A percentile compares a stretch with the other conserved stretches of the same genome.
phyloP scores from a whole-genome alignment of 2,888 invertebrate genomes.

The Ectropis crepuscularia region DNA sequence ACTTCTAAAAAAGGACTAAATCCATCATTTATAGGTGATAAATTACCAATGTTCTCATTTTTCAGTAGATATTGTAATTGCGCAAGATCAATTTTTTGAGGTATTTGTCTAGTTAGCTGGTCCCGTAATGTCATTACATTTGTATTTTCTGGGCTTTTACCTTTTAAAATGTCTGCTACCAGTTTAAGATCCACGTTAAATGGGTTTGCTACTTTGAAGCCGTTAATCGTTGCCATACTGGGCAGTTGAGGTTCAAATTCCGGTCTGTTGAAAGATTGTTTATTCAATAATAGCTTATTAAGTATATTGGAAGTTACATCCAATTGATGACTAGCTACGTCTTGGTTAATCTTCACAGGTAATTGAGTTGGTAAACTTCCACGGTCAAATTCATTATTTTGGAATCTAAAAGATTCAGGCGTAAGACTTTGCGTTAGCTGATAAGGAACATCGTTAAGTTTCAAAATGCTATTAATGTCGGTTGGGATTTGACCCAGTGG shows the following conservation, averaged over 20 bases:
- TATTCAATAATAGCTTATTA: conserved; percentile 66
- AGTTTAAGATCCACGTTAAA: conserved; percentile 80
- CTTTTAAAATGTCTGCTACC: conserved; percentile 78
- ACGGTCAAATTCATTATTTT: conserved; percentile 68
- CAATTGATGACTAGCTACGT: conserved; percentile 73
- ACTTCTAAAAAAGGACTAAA: conserved; percentile 68
- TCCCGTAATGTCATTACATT: conserved; percentile 66
- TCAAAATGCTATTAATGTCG: conserved; percentile 66
- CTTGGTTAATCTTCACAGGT: conserved; percentile 74
- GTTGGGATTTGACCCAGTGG: conserved; percentile 56
- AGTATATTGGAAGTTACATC: conserved; percentile 70
- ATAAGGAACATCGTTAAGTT: conserved; percentile 74
- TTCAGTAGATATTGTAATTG: conserved; percentile 71
- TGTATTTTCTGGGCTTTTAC: conserved; percentile 69
- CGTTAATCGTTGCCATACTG: conserved; percentile 74
- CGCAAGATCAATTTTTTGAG: conserved; percentile 68
- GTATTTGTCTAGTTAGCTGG: conserved; percentile 61
- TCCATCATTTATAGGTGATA: conserved; percentile 58
- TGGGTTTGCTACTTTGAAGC: conserved; percentile 80
- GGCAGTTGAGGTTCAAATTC: conserved; percentile 62
- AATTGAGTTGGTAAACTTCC: conserved; percentile 63
- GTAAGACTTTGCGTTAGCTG: conserved; percentile 66
- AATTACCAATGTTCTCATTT: conserved; percentile 62
- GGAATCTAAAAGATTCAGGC: conserved; percentile 58
- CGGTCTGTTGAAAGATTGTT: conserved; percentile 65